Evolutionary conservation across 2,888 invertebrate species (phyloP).

Genomic region (Ectemnius continuus): DNA sequence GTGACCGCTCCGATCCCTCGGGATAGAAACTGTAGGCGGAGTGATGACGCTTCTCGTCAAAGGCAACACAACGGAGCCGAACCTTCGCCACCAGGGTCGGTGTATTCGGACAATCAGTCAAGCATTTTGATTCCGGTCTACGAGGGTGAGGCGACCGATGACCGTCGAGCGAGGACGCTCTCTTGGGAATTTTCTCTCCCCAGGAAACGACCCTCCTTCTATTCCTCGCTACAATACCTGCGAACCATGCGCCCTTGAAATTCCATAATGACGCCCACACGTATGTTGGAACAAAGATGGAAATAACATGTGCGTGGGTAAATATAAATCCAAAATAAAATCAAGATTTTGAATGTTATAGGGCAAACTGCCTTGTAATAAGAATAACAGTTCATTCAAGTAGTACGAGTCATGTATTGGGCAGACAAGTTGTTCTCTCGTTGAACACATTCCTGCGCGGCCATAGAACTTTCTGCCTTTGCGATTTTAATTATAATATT

Average conservation of each 20-base stretch:
- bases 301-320: background rate
- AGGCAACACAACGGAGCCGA: constrained; percentile 97
- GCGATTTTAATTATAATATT: too few relatives aligned
- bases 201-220: constrained; percentile 83
- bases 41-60: constrained; percentile 97
- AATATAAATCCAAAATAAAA: too few relatives aligned
- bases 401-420: too few relatives aligned
- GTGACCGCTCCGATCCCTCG: constrained; percentile 91
- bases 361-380: too few relatives aligned
- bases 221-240: background rate
- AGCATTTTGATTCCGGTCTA: constrained; percentile 95
- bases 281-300: background rate
- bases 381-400: too few relatives aligned
- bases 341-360: too few relatives aligned
- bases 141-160: constrained; percentile 92
- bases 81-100: constrained; percentile 88
- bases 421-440: too few relatives aligned
- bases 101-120: constrained; percentile 96
- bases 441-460: too few relatives aligned
- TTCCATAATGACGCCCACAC: background rate
- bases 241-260: background rate
- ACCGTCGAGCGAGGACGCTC: constrained; percentile 91
- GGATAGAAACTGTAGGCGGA: constrained; percentile 93
- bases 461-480: too few relatives aligned
- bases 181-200: constrained; percentile 91